Evolutionary conservation across 2,113 vertebrate genomes (phyloP).

Genomic region (Oncorhynchus keta): DNA sequence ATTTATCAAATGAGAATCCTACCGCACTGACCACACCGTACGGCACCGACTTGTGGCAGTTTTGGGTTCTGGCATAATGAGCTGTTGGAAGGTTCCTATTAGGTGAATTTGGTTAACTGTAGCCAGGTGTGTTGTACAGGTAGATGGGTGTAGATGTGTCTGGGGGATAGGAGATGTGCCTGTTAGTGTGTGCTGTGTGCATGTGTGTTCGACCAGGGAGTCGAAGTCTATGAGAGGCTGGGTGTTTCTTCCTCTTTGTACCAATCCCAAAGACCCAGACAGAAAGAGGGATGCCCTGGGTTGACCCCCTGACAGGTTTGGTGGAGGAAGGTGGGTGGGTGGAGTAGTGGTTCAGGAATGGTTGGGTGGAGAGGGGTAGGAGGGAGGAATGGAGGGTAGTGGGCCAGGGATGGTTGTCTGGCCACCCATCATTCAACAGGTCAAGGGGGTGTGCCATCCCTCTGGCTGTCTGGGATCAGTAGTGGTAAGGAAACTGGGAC

Average conservation of each 20-base stretch:
- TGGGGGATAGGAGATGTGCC: neutral
- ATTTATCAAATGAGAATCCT: conserved; percentile 94
- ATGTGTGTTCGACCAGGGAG: neutral
- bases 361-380: too few relatives aligned
- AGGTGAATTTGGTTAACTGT: neutral
- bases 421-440: neutral
- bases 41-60: too few relatives aligned
- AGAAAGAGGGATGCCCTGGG: neutral
- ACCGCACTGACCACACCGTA: conserved; percentile 15
- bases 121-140: neutral
- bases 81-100: neutral
- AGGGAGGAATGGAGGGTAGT: too few relatives aligned
- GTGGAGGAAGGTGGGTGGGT: neutral
- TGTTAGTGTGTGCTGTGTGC: neutral
- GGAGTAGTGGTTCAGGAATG: neutral
- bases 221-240: neutral
- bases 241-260: neutral
- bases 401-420: neutral
- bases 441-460: neutral
- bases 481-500: neutral
- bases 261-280: neutral
- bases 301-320: neutral
- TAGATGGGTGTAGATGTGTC: neutral
- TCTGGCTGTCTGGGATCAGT: neutral
- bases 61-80: neutral